Conservation (phyloP, 2,888 invertebrate species). For the Pemphredon lugubris region DNA sequence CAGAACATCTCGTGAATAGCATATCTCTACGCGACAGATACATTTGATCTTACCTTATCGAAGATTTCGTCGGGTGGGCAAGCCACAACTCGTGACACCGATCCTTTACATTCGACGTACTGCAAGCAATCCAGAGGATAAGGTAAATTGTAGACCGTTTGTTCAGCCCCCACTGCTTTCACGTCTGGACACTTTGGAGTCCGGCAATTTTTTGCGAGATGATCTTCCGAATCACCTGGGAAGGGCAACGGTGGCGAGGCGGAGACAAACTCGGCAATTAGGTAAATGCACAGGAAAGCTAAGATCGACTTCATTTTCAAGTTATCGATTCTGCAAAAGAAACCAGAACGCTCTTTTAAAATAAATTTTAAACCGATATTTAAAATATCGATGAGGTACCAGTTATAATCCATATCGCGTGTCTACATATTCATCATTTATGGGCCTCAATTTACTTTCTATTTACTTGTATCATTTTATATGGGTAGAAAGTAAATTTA, state of each 20-base stretch:
- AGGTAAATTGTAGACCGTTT: conserved; percentile 25
- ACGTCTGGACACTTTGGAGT: conserved; percentile 51
- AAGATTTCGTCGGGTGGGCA: conserved; percentile 59
- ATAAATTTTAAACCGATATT: background rate
- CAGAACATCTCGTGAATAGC: too few relatives aligned
- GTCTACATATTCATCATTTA: too few relatives aligned
- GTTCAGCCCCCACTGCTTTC: background rate
- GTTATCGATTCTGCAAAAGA: conserved; percentile 1
- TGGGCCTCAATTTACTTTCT: too few relatives aligned
- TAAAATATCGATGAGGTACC: too few relatives aligned
- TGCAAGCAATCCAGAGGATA: conserved; percentile 61
- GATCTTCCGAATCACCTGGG: conserved; percentile 28
- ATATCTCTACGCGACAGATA: too few relatives aligned
- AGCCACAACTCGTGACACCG: conserved; percentile 12
- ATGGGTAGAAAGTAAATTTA: too few relatives aligned
- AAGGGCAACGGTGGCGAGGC: conserved; percentile 40
- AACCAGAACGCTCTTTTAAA: too few relatives aligned
- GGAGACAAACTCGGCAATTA: conserved; percentile 23
- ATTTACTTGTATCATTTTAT: too few relatives aligned
- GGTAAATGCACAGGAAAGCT: conserved; percentile 7
- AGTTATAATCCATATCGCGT: too few relatives aligned
- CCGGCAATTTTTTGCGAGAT: conserved; percentile 39
- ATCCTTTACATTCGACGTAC: conserved; percentile 56
- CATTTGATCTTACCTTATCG: conserved; percentile 54
- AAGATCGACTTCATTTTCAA: conserved; percentile 27